Evolutionary conservation across 2,113 vertebrate genomes (phyloP).

Genomic region (Mastomys coucha): DNA sequence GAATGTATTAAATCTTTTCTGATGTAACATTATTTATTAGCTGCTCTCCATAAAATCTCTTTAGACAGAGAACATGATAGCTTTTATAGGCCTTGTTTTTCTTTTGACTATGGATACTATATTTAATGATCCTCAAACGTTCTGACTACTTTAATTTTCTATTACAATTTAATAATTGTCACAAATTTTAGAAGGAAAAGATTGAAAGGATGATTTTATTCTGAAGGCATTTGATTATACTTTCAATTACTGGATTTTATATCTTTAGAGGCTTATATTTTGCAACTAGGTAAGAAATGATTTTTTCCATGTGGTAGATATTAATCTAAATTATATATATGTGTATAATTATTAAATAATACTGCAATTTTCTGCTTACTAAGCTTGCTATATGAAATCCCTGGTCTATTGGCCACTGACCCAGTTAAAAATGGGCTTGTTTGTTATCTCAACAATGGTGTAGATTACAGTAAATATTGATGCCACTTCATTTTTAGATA

Average conservation of each 20-base stretch:
- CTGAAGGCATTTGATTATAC: neutral
- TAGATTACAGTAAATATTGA: neutral
- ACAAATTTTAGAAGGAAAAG: neutral
- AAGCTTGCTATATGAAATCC: neutral
- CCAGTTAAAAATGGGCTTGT: neutral
- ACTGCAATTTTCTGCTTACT: neutral
- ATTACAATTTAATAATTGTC: neutral
- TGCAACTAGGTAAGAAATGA: neutral
- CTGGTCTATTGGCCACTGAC: neutral
- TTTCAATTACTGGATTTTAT: neutral
- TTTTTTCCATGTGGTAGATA: neutral
- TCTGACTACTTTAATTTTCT: neutral
- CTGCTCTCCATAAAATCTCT: fast-evolving
- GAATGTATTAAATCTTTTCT: neutral
- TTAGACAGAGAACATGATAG: neutral
- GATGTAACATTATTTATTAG: neutral
- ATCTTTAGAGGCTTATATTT: neutral
- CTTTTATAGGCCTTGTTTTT: neutral
- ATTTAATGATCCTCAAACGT: neutral
- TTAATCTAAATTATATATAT: neutral
- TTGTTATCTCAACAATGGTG: neutral
- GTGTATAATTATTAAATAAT: neutral
- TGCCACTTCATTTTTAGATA: neutral
- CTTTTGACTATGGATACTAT: neutral
- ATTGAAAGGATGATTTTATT: neutral